Evolutionary conservation across 2,888 invertebrate genomes (phyloP), one percentile per base, ranked within the genome.

Genomic region (Thereva nobilitata): DNA sequence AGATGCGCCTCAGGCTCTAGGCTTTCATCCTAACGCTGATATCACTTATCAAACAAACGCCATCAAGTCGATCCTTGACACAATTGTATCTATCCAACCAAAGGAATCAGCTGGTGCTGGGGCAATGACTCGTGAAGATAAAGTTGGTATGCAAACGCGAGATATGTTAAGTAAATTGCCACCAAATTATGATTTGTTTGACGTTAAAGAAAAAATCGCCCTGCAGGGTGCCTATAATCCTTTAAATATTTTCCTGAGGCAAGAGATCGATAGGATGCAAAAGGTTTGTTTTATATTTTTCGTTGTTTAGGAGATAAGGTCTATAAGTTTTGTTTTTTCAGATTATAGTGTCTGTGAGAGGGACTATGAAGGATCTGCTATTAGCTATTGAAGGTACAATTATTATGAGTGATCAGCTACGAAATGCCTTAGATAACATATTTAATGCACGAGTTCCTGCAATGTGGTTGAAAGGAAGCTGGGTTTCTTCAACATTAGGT

Each of bases 201-300:
- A 92, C 82, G 92, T 94, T 0, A 87, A 86, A 76, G 87, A 89
- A 70, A 86, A 89, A 85, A 81, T 91, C 71, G 83, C 76, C 71
- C 76, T 83, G n/a, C 89, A 91, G 84, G 90, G 90, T 4, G 82
- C 83, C 4, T 79, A 88, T 1, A 85, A 86, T 72, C 89, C 95
- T 0, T 87, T 95, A 86, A 93, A 91, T 72, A 95, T 95, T 75
- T 94, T 94, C 80, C 82, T 95, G 71, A 85, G 91, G 54, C 95
- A 95, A 82, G 94, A 95, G 83, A 89, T 95, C 61, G 94, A 94
- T 78, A 84, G 93, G 71, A 93, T 95, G 90, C 92, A 93, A 78
- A 86, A 84, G 23, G 23, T 23, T 23, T 2, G 23, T 23, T 23
- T 23, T 23, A 23, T 23, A 23, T 23, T 23, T 23, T 23, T 23